Percentiles rank a stretch among this genome's conserved stretches.
Conservation (phyloP, 2,113 vertebrate species). For the Alethe castanea region DNA sequence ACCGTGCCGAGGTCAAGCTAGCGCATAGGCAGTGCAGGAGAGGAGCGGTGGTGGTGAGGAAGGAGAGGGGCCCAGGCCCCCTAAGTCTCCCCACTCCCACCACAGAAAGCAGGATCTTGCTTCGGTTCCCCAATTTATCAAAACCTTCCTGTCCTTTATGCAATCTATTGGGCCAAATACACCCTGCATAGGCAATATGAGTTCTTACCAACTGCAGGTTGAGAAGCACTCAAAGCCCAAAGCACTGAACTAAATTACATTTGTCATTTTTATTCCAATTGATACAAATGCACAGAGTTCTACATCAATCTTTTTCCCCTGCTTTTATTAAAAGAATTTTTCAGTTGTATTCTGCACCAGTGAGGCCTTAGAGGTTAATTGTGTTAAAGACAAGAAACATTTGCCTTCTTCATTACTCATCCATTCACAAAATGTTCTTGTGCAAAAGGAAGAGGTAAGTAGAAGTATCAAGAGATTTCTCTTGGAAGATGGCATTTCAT, state of each 20-base stretch:
- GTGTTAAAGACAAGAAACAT: not conserved
- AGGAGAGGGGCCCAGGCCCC: not conserved
- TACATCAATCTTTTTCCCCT: not conserved
- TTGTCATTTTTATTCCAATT: not conserved
- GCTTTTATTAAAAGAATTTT: not conserved
- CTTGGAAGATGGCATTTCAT: not conserved
- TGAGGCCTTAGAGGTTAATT: not conserved
- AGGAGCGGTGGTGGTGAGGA: not conserved
- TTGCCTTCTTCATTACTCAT: not conserved
- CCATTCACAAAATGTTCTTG: not conserved
- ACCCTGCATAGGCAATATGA: accelerated
- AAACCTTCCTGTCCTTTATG: not conserved
- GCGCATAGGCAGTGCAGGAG: accelerated
- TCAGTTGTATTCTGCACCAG: not conserved
- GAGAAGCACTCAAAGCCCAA: not conserved
- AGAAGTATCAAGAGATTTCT: not conserved
- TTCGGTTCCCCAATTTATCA: not conserved
- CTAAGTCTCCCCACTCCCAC: not conserved
- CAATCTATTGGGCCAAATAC: not conserved
- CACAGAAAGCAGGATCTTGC: not conserved
- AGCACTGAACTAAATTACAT: not conserved
- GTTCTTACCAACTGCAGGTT: not conserved
- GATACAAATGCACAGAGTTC: not conserved
- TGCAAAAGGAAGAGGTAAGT: not conserved
- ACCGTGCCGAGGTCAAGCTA: not conserved